These are phyloP conservation scores for Ophion obscuratus DNA, from an alignment of 2,888 invertebrate genomes.

Conservation along the genomic window DNA sequence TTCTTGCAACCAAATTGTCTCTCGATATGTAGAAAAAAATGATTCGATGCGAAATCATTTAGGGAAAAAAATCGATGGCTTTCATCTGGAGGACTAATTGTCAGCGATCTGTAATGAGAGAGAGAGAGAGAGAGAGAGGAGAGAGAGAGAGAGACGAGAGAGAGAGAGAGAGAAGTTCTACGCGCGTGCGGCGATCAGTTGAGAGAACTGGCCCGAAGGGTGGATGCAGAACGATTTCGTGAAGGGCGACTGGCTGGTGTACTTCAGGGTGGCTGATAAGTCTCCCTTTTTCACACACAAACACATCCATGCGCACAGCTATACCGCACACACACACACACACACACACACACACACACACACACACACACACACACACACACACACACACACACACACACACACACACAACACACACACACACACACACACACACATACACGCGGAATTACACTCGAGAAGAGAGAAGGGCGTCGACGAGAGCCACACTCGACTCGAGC, in stretches of 20 bases:
- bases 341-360: too few relatives aligned
- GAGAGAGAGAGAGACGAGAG: constrained; percentile 31
- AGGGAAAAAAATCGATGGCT: neutral
- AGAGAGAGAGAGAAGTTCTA: constrained; percentile 46
- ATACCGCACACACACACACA: too few relatives aligned
- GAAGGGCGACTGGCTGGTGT: constrained; percentile 63
- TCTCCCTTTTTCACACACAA: constrained; percentile 62
- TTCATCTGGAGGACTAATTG: constrained; percentile 48
- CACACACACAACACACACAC: too few relatives aligned
- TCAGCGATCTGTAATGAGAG: constrained; percentile 21
- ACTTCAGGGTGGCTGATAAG: constrained; percentile 58
- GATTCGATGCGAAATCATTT: neutral
- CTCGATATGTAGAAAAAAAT: neutral
- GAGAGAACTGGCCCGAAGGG: constrained; percentile 43
- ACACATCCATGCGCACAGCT: too few relatives aligned
- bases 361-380: too few relatives aligned
- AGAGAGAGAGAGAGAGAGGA: constrained; percentile 35
- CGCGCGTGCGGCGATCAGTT: constrained; percentile 50
- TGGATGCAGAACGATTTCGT: constrained; percentile 63
- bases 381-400: too few relatives aligned
- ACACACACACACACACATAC: constrained; percentile 67
- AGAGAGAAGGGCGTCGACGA: constrained; percentile 71
- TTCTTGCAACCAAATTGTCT: too few relatives aligned
- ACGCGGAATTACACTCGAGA: constrained; percentile 52
- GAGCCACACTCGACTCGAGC: constrained; percentile 80